A percentile compares a stretch with the other conserved stretches of the same genome.
Conservation (phyloP, 2,797 vertebrate genomes). For the Spinus olivaceus region DNA sequence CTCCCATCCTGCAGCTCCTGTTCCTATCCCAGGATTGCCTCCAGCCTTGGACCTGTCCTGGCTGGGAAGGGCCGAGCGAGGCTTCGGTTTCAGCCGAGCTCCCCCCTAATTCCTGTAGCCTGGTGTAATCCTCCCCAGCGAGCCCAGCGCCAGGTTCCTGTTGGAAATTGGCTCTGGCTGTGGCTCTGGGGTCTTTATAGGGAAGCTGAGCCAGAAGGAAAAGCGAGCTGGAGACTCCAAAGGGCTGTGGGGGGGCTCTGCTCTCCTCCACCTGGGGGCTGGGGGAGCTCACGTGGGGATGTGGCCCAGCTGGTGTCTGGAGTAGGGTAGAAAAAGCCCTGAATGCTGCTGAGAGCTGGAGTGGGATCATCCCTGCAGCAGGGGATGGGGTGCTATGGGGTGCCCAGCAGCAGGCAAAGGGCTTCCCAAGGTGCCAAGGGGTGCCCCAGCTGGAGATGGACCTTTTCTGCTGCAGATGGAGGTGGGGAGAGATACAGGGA, state of each 20-base stretch:
- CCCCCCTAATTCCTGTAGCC: conserved; percentile 53
- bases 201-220: conserved; percentile 47
- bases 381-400: background rate
- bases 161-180: conserved; percentile 58
- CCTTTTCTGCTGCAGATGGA: background rate
- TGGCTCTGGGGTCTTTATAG: conserved; percentile 26
- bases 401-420: background rate
- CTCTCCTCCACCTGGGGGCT: background rate
- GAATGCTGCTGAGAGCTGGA: background rate
- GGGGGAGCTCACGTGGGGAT: background rate
- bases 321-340: background rate
- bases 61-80: background rate
- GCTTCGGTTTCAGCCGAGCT: conserved; percentile 17
- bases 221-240: background rate
- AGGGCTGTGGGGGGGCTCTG: background rate
- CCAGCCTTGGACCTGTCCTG: background rate
- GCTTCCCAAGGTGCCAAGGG: accelerated
- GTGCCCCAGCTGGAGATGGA: background rate
- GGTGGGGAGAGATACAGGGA: background rate
- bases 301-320: background rate
- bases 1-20: background rate
- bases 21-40: background rate
- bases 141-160: conserved; percentile 50
- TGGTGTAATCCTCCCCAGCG: conserved; percentile 46
- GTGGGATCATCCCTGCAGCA: accelerated